Conservation (phyloP, 1,140 invertebrate species). For the Centruroides sculpturatus region DNA sequence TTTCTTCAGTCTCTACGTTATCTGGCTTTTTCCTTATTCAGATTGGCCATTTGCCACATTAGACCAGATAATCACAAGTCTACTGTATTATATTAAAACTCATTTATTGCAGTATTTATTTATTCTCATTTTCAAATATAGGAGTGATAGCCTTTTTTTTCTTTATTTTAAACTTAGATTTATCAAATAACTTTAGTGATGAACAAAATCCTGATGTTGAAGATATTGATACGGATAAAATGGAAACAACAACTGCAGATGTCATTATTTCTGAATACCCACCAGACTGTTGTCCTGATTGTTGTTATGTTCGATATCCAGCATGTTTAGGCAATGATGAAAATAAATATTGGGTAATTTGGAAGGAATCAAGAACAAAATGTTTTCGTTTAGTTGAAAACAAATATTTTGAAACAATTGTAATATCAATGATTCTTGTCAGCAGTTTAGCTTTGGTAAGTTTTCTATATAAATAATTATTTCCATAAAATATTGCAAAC, state of each 20-base stretch:
- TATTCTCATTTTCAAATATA: too few species aligned
- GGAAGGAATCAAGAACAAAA: constrained; percentile 79
- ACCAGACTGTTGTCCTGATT: constrained; percentile 79
- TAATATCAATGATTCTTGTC: constrained; percentile 94
- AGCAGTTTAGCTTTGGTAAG: constrained; percentile 91
- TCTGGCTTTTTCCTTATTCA: too few species aligned
- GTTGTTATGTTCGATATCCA: constrained; percentile 54
- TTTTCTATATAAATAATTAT: background rate
- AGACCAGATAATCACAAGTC: too few species aligned
- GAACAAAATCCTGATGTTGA: constrained; percentile 9
- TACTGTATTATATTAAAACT: too few species aligned
- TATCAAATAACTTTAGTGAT: too few species aligned
- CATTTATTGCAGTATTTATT: too few species aligned
- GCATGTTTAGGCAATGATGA: constrained; percentile 20
- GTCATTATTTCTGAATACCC: constrained; percentile 48
- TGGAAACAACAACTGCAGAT: constrained; percentile 19
- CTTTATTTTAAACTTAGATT: too few species aligned
- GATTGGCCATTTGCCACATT: too few species aligned
- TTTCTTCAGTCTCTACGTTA: too few species aligned
- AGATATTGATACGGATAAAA: constrained; percentile 21
- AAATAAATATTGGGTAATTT: constrained; percentile 75
- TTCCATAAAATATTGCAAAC: too few species aligned
- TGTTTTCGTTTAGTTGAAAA: constrained; percentile 93
- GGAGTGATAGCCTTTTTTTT: too few species aligned
- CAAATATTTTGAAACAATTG: constrained; percentile 98